These are phyloP conservation scores for Chironomus riparius DNA, from an alignment of 2,888 invertebrate species.

Conservation along the genomic window DNA sequence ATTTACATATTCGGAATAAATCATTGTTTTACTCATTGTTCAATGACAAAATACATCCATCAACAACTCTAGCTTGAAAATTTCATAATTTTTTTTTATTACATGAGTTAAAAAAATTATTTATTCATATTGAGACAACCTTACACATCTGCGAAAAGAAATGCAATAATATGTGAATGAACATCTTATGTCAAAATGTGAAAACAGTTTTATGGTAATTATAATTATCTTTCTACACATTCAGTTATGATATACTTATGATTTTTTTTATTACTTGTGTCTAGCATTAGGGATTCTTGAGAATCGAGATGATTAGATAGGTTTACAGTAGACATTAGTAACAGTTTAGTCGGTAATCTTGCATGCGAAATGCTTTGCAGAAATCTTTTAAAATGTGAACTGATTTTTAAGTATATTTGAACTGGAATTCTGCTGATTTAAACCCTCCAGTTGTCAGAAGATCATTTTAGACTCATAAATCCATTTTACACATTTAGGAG, in stretches of 20 bases:
- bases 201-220: slow-evolving; percentile 21
- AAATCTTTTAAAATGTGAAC: not conserved
- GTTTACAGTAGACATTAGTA: no score
- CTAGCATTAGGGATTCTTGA: no score
- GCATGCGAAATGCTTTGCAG: not conserved
- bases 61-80: no score
- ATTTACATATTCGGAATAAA: not conserved
- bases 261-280: not conserved
- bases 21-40: not conserved
- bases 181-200: not conserved
- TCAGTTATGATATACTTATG: not conserved
- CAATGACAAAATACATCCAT: not conserved
- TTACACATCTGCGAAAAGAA: not conserved
- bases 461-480: no score
- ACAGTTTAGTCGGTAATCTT: no score
- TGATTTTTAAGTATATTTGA: no score
- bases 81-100: not conserved
- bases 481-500: no score
- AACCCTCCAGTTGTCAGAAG: no score
- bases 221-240: slow-evolving; percentile 12
- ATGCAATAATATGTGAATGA: not conserved
- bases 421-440: no score
- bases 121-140: not conserved
- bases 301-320: no score
- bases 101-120: not conserved